Base-by-base conservation (phyloP, 2,888 invertebrate genomes). In the Prosapia bicincta region DNA sequence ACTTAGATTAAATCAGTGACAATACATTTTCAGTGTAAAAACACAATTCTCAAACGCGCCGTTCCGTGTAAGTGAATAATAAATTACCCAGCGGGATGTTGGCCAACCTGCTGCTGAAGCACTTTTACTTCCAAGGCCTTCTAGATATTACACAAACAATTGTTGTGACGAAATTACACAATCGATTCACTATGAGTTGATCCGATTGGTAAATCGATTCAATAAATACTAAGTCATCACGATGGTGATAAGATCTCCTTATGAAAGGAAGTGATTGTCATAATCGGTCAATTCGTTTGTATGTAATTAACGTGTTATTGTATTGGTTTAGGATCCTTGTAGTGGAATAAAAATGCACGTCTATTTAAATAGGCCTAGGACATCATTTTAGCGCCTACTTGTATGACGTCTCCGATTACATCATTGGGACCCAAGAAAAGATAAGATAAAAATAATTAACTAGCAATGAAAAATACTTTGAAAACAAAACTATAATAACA, bases 111-210 rank as follows among this genome's bases (percentile, higher is more conserved):
- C 54, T 20, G 54, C 54, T 54, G 20, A 10, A 54, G 54, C 54
- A 54, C 54, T 54, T 54, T 54, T 54, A 54, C 54, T 54, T 54
- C 54, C 54, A 54, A 54, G 54, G 54, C 54, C 54, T 54, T 54
- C 54, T 54, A 54, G 54, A 54, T 54, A 54, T 54, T 54, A 20
- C 54, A 54, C 54, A 54, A 54, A 54, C 54, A 54, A 54, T 54
- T 54, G 54, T 54, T 54, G 54, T 54, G 54, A 54, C 54, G 54
- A 54, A 54, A 54, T 54, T 54, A 3, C 54, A 54, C 54, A 54
- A 54, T 54, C 54, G 54, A 54, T 54, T 54, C 20, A 54, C 54
- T 54, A 54, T 54, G 54, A 54, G 54, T 54, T 54, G 54, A 54
- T 54, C 54, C 3, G 54, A 54, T 54, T 54, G 54, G 54, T 54